A percentile compares a stretch with the other conserved stretches of the same genome.
These are phyloP conservation scores for Protophormia terraenovae DNA, from an alignment of 2,888 invertebrate genomes.

Conservation along the genomic window DNA sequence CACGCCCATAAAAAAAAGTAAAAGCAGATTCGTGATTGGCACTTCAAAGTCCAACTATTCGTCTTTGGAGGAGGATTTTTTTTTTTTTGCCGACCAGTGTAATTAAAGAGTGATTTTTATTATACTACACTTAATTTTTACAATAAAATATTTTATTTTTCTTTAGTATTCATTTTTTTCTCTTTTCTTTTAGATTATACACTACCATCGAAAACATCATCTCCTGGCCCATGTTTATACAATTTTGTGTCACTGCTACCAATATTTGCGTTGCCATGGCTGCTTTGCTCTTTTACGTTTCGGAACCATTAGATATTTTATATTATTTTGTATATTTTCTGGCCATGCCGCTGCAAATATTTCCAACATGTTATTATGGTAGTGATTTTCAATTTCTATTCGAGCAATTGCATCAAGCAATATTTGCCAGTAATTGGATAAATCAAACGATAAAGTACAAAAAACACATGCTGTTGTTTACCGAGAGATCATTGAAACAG, in stretches of 20 bases:
- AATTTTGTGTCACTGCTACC: constrained; percentile 70
- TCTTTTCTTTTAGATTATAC: constrained; percentile 54
- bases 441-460: constrained; percentile 70
- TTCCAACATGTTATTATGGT: constrained; percentile 75
- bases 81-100: no score
- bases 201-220: constrained; percentile 70
- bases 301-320: constrained; percentile 62
- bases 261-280: constrained; percentile 71
- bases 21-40: no score
- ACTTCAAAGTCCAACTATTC: no score
- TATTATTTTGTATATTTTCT: constrained; percentile 70
- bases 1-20: no score
- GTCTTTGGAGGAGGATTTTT: no score
- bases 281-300: constrained; percentile 71
- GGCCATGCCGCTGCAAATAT: constrained; percentile 71
- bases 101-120: no score
- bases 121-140: no score
- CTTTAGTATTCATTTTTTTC: no score
- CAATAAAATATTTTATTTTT: no score
- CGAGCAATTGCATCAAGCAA: constrained; percentile 70
- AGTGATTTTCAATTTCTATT: constrained; percentile 71
- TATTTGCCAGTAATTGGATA: constrained; percentile 74
- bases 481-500: constrained; percentile 71
- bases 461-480: constrained; percentile 72
- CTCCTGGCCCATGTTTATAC: constrained; percentile 74